Conservation (phyloP, 2,888 invertebrate genomes). For the Pandemis corylana region DNA sequence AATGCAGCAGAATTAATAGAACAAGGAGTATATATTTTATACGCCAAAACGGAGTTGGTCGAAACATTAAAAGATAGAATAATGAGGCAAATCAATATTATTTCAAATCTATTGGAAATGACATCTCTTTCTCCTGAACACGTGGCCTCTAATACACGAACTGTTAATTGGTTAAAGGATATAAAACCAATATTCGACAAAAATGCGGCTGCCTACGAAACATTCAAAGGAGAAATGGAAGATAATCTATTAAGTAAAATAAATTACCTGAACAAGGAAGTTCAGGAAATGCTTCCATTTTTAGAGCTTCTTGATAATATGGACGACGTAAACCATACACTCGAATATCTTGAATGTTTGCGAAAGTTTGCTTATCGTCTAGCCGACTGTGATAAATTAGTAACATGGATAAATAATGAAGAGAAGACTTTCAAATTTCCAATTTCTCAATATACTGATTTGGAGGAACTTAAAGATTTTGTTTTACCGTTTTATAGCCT, state of each 20-base stretch:
- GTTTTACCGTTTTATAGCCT: slow-evolving; percentile 89
- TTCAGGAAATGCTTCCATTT: slow-evolving; percentile 89
- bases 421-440: slow-evolving; percentile 94
- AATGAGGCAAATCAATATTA: slow-evolving; percentile 86
- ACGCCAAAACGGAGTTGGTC: slow-evolving; percentile 90
- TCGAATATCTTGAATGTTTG: slow-evolving; percentile 91
- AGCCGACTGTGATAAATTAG: slow-evolving; percentile 89
- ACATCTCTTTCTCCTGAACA: slow-evolving; percentile 90
- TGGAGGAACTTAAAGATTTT: slow-evolving; percentile 90
- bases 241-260: slow-evolving; percentile 89
- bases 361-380: slow-evolving; percentile 90
- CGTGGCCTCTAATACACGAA: slow-evolving; percentile 91
- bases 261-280: slow-evolving; percentile 88
- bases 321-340: slow-evolving; percentile 91
- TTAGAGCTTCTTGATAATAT: slow-evolving; percentile 92
- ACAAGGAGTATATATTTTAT: slow-evolving; percentile 91
- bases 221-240: slow-evolving; percentile 93
- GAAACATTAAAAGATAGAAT: slow-evolving; percentile 89
- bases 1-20: slow-evolving; percentile 93
- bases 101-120: slow-evolving; percentile 90
- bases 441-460: slow-evolving; percentile 89
- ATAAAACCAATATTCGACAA: slow-evolving; percentile 93
- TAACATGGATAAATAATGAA: slow-evolving; percentile 95
- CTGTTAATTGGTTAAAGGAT: slow-evolving; percentile 92
- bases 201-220: slow-evolving; percentile 92